Evolutionary conservation across 2,113 vertebrate species (phyloP), one percentile per base, ranked within the genome.

Genomic region (Macroglossus sobrinus): DNA sequence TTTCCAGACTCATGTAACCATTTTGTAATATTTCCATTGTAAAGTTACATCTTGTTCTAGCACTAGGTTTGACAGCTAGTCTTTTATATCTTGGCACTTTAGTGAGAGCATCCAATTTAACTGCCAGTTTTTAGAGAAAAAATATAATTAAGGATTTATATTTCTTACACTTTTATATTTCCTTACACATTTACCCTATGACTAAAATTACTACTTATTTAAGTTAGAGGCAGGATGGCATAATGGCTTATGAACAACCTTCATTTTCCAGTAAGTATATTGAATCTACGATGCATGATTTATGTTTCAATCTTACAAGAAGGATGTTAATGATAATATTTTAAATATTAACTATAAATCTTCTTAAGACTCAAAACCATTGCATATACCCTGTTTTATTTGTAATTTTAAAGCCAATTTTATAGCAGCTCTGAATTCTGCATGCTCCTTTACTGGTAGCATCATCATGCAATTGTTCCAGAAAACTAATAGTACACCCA

Each of bases 371-470:
- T 71, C 18, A 89, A 91, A 91, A 91, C 19, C 21, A n/a, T 26
- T 89, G 7, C 47, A 47, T 35, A 14, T 21, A 50, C 35, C 14
- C 19, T 84, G 9, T 64, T 85, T 87, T 40, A 89, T 74, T 91
- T 91, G 53, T 57, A 75, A 22, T 84, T 86, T 94, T 94, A 69
- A 94, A 91, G 16, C n/a, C 47, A 55, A 38, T 76, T 97, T 94
- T 91, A 93, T 80, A 84, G 68, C 19, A 89, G 55, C 45, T 94
- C 71, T 84, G 57, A 84, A 57, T 80, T 74, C 18, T 59, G 24
- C 53, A 91, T 75, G 6, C 19, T 95, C 30, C n/a, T 90, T 90
- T 26, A 53, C 35, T 43, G 57, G 43, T 26, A 84, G 3, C 15
- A 59, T 57, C 43, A 59, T 59, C 76, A 45, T 38, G 18, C 13